Evolutionary conservation across 2,888 invertebrate species (phyloP).

Genomic region (Drosophila mimica): DNA sequence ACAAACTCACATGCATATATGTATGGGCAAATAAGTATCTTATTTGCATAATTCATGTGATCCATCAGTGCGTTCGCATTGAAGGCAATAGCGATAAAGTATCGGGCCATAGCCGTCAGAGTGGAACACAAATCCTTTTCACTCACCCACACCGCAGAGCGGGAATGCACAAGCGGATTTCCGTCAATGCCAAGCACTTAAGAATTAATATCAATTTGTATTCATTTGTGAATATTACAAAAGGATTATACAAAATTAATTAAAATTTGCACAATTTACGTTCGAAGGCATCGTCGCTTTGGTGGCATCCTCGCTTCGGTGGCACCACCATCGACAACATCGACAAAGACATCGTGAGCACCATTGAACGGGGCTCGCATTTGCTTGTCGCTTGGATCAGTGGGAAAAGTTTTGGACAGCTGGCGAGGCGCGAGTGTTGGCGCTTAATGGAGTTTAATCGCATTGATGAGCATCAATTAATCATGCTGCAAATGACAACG

Average conservation of each 20-base stretch:
- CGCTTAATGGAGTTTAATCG: constrained; percentile 75
- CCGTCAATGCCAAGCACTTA: constrained; percentile 67
- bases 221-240: constrained; percentile 80
- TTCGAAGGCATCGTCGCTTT: constrained; percentile 21
- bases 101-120: constrained; percentile 15
- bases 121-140: constrained; percentile 54
- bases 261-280: constrained; percentile 71
- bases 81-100: constrained; percentile 22
- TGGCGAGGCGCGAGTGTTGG: constrained; percentile 68
- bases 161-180: constrained; percentile 56
- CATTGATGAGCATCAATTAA: constrained; percentile 79
- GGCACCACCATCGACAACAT: constrained; percentile 7
- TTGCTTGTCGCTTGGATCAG: constrained; percentile 53
- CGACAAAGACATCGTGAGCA: constrained; percentile 15
- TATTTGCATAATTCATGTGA: constrained; percentile 75
- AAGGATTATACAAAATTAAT: constrained; percentile 78
- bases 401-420: constrained; percentile 53
- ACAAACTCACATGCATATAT: constrained; percentile 22
- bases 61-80: constrained; percentile 41
- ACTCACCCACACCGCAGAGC: constrained; percentile 39
- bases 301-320: constrained; percentile 3
- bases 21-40: constrained; percentile 7
- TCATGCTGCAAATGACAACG: constrained; percentile 70
- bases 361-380: not conserved
- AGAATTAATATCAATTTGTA: constrained; percentile 79